Base-by-base conservation (phyloP, 2,888 invertebrate species). In the Silvanus unidentatus region DNA sequence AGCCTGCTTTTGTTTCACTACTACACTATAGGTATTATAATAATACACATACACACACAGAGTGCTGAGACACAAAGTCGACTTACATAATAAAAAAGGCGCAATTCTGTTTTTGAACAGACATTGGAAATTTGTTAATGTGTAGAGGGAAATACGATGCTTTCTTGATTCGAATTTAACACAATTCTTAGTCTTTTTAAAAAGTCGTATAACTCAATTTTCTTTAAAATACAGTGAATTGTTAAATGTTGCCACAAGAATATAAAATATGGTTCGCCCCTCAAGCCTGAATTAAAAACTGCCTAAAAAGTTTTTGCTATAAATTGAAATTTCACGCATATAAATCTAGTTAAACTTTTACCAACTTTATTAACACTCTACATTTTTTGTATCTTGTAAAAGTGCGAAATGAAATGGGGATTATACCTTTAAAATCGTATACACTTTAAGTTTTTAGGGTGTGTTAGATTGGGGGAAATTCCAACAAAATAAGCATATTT, bases 251-350 rank as follows among this genome's bases (percentile, higher is more conserved):
- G 54, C 48, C 47, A 47, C 44, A 52, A 46, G 53, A 58, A 53
- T 58, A 55, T 62, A 60, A 62, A 62, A 61, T 63, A 62, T 58
- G 49, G 53, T 50, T 48, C 38, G 53, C 52, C 54, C n/a, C 22
- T 22, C 22, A 22, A 22, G 22, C 22, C 22, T 22, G 22, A 22
- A 22, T 22, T 22, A 22, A 22, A 22, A 22, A 22, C 22, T 32
- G 49, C 46, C 44, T 48, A 49, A 55, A 59, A 60, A 60, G 52
- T 60, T 60, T 54, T 44, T 42, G 47, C 46, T 45, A 53, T 58
- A 58, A 57, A 58, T 59, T 58, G 59, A 59, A 59, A 58, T 55
- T 57, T 52, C 46, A 42, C 43, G 52, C 56, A 56, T 57, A 56
- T 57, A 56, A 59, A 57, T 57, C 58, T 55, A 45, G 45, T 27